These are phyloP conservation scores for Cranoglanis bouderius DNA, from an alignment of 2,113 vertebrate species.

Conservation along the genomic window DNA sequence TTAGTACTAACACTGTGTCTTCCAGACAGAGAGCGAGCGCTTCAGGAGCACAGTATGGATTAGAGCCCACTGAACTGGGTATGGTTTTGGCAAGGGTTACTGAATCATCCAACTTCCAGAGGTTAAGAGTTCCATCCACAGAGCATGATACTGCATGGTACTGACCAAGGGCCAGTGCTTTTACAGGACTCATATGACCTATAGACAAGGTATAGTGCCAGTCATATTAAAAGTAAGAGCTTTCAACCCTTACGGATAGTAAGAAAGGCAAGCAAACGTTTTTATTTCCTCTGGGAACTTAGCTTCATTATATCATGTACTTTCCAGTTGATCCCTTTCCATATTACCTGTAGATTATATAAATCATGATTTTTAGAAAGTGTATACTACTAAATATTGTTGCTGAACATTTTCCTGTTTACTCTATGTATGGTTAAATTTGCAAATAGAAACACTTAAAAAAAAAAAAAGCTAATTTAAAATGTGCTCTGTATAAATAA, in stretches of 20 bases:
- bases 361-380: neutral
- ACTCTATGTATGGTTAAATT: neutral
- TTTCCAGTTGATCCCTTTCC: neutral
- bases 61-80: slow-evolving; percentile 45
- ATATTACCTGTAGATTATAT: neutral
- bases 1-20: slow-evolving; percentile 66
- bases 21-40: slow-evolving; percentile 63
- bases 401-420: neutral
- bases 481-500: neutral
- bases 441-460: neutral
- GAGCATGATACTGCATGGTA: slow-evolving; percentile 61
- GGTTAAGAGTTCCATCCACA: slow-evolving; percentile 65
- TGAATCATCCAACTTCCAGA: slow-evolving; percentile 66
- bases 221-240: neutral
- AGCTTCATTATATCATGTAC: neutral
- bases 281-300: neutral
- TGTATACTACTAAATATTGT: neutral
- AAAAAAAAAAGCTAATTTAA: neutral
- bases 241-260: neutral
- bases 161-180: slow-evolving; percentile 62
- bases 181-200: slow-evolving; percentile 70
- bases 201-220: neutral
- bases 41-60: slow-evolving; percentile 51
- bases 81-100: slow-evolving; percentile 59
- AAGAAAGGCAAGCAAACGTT: neutral